These are phyloP conservation scores for Hyperoodon ampullatus DNA, from an alignment of 2,113 vertebrate genomes.

Conservation along the genomic window DNA sequence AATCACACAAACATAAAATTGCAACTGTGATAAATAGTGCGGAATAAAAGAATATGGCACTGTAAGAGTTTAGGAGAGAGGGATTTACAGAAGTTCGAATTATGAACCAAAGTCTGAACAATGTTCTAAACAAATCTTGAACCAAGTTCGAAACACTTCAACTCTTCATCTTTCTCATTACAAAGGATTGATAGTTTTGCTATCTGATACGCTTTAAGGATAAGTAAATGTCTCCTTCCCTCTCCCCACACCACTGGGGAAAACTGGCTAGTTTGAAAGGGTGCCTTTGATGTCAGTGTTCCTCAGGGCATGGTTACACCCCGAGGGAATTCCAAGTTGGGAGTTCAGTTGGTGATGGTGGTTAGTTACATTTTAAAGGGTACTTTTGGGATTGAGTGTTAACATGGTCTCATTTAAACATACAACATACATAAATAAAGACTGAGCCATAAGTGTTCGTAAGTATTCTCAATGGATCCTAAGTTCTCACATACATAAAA, in stretches of 20 bases:
- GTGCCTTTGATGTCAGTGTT: neutral
- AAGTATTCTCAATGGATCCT: slow-evolving; percentile 49
- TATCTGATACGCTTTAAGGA: neutral
- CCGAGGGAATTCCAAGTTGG: slow-evolving; percentile 46
- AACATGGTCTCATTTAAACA: slow-evolving; percentile 43
- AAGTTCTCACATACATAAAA: slow-evolving; percentile 31
- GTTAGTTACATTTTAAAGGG: slow-evolving; percentile 57
- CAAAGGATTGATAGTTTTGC: neutral
- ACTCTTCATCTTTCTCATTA: neutral
- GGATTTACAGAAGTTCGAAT: neutral
- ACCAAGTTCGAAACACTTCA: neutral
- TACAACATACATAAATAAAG: neutral
- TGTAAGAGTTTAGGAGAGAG: neutral
- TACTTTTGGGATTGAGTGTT: slow-evolving; percentile 51
- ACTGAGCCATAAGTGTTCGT: neutral
- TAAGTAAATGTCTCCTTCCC: neutral
- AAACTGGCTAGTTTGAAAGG: neutral
- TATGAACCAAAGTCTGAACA: neutral
- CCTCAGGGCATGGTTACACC: neutral
- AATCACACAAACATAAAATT: neutral
- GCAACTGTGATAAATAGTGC: neutral
- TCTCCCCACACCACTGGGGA: neutral
- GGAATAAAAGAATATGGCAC: neutral
- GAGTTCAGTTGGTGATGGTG: neutral
- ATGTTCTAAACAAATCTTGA: neutral